Conservation (phyloP, 1,140 invertebrate genomes). For the Scylla paramamosain region DNA sequence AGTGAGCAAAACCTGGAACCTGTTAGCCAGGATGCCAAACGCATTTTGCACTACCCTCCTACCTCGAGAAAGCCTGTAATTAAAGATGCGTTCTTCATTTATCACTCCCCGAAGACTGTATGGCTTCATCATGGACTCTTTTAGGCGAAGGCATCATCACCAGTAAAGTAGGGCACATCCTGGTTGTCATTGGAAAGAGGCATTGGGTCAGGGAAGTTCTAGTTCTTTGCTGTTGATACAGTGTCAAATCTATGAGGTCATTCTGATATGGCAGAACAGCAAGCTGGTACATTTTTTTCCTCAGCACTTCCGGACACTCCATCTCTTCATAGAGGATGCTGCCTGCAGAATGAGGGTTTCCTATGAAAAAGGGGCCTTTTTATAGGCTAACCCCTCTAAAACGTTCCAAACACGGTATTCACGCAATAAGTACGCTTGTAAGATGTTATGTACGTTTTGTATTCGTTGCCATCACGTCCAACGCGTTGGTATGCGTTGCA, state of each 20-base stretch:
- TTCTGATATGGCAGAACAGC: slow-evolving; percentile 7
- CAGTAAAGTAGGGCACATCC: too few relatives aligned
- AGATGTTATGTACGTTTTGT: slow-evolving; percentile 23
- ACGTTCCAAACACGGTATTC: not conserved
- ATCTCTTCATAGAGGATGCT: slow-evolving; percentile 31
- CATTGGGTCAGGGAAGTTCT: too few relatives aligned
- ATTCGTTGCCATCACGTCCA: slow-evolving; percentile 43
- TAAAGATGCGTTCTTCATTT: too few relatives aligned
- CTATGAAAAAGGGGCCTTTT: slow-evolving; percentile 13
- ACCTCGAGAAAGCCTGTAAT: too few relatives aligned
- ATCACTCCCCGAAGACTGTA: too few relatives aligned
- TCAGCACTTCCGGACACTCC: not conserved
- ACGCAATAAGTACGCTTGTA: slow-evolving; percentile 23
- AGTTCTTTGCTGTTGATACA: slow-evolving; percentile 14
- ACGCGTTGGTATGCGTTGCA: not conserved
- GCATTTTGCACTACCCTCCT: too few relatives aligned
- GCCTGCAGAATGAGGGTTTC: too few relatives aligned
- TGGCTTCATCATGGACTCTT: too few relatives aligned
- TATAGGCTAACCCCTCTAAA: slow-evolving; percentile 8
- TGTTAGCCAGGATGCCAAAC: too few relatives aligned
- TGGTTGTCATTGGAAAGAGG: too few relatives aligned
- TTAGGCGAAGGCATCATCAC: too few relatives aligned
- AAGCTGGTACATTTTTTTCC: slow-evolving; percentile 33
- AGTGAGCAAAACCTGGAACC: too few relatives aligned
- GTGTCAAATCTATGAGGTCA: slow-evolving; percentile 30